These are phyloP conservation scores for Poeciliopsis gracilis DNA, from an alignment of 2,797 vertebrate species.

Conservation along the genomic window DNA sequence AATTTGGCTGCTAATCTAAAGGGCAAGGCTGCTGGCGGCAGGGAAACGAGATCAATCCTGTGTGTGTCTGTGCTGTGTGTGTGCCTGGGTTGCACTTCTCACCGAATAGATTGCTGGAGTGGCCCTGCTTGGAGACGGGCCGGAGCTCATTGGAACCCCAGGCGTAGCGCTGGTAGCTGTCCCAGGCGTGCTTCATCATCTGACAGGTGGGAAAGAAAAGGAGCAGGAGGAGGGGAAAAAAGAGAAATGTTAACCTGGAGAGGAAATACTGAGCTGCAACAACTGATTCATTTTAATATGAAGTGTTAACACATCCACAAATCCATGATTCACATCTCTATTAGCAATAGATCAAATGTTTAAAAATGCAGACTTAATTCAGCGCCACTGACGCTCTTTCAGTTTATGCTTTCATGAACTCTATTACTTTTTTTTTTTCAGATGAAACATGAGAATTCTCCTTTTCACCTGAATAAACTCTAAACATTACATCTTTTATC, in stretches of 20 bases:
- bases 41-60: conserved; percentile 56
- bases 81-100: conserved; percentile 73
- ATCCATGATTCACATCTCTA: background rate
- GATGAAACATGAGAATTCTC: background rate
- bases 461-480: too few relatives aligned
- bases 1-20: conserved; percentile 72
- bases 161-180: conserved; percentile 93
- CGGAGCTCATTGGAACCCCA: conserved; percentile 98
- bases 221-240: conserved; percentile 16
- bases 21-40: conserved; percentile 60
- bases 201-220: conserved; percentile 61
- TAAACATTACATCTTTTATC: background rate
- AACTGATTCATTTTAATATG: conserved; percentile 17
- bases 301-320: background rate
- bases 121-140: conserved; percentile 94
- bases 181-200: conserved; percentile 99
- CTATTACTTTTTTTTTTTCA: background rate
- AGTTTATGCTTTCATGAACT: background rate
- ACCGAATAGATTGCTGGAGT: conserved; percentile 99
- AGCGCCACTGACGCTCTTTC: background rate
- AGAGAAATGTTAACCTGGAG: conserved; percentile 32
- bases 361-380: background rate
- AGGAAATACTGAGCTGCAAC: conserved; percentile 25
- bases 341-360: background rate
- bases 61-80: conserved; percentile 32